Base-by-base conservation (phyloP, 2,113 vertebrate genomes). In the Takifugu flavidus region DNA sequence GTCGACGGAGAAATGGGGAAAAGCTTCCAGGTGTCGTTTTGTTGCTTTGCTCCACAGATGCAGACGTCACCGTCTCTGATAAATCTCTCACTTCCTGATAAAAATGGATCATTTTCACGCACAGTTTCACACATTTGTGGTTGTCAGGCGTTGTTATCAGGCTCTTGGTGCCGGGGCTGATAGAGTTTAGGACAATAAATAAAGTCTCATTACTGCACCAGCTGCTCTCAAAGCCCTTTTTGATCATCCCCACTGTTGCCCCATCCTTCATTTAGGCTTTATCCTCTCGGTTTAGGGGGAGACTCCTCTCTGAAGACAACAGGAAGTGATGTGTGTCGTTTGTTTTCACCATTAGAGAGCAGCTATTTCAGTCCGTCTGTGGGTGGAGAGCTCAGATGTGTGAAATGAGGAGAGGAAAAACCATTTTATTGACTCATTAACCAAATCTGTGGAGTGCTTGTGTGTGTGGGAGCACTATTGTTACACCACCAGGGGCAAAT, bases 361-460 rank as follows among this genome's bases (percentile, higher is more conserved):
- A 53, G 77, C 75, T 78, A 78, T 85, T 82, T 45, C 75, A 67
- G 45, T 0, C 53, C 5, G 6, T 59, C 53, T 74, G 82, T 79
- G 70, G 70, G 78, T 13, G 67, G 54, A 49, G 53, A 25, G 65
- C 70, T 80, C 78, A 49, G 34, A 81, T 58, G 73, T 79, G 83
- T 80, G 75, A 80, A 80, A 78, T 73, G 72, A 78, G 75, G 67
- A 59, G 61, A 74, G 72, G 56, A 47, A 53, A 70, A 71, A 65
- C 45, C 67, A 61, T 69, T 63, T 77, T 77, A 69, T 58, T 51
- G 67, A 78, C 51, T 84, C 76, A 74, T 84, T 82, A 79, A 72
- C 42, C 34, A 11, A 27, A 50, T 68, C 51, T 5, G 8, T 12
- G 72, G 57, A 43, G 59, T 44, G 51, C 50, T 58, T 58, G n/a